phyloP scores from a whole-genome alignment of 2,797 vertebrate species.

The Champsocephalus gunnari region DNA sequence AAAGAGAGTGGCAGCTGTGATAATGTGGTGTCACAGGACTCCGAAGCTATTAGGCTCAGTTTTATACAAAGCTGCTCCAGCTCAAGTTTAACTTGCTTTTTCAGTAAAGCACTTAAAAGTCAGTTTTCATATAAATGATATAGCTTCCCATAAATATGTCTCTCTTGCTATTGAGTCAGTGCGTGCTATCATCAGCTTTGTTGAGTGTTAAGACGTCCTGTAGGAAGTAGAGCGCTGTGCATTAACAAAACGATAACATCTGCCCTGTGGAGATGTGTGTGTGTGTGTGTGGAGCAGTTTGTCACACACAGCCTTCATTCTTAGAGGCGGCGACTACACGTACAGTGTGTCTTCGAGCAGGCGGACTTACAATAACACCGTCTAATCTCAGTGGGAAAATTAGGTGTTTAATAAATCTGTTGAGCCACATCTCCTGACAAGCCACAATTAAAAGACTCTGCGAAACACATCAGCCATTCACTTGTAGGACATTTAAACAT shows the following conservation, averaged over 20 bases:
- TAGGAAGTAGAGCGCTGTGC: constrained; percentile 38
- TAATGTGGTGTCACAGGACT: constrained; percentile 49
- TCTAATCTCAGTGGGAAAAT: constrained; percentile 77
- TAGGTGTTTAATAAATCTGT: constrained; percentile 81
- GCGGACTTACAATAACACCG: constrained; percentile 75
- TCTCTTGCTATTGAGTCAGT: constrained; percentile 14
- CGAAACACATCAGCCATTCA: constrained; percentile 76
- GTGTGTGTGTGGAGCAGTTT: constrained; percentile 9
- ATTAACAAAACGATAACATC: constrained; percentile 53
- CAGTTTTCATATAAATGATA: constrained; percentile 32
- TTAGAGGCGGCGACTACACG: constrained; percentile 51
- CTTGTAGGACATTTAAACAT: constrained; percentile 67
- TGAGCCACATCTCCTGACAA: constrained; percentile 75
- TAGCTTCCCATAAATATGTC: constrained; percentile 11
- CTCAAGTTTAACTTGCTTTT: constrained; percentile 6
- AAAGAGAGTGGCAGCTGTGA: constrained; percentile 43
- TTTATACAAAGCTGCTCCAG: constrained; percentile 21
- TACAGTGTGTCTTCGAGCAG: constrained; percentile 55
- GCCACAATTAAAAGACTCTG: constrained; percentile 74
- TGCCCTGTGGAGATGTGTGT: constrained; percentile 32
- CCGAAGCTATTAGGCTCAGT: constrained; percentile 42
- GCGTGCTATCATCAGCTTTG: constrained; percentile 42
- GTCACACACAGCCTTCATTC: constrained; percentile 57
- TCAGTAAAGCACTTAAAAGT: constrained; percentile 28
- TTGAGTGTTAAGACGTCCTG: constrained; percentile 21